These are phyloP conservation scores for Pocillopora grandis DNA, from an alignment of 92 coral and sea anemone genomes.

Conservation along the genomic window DNA sequence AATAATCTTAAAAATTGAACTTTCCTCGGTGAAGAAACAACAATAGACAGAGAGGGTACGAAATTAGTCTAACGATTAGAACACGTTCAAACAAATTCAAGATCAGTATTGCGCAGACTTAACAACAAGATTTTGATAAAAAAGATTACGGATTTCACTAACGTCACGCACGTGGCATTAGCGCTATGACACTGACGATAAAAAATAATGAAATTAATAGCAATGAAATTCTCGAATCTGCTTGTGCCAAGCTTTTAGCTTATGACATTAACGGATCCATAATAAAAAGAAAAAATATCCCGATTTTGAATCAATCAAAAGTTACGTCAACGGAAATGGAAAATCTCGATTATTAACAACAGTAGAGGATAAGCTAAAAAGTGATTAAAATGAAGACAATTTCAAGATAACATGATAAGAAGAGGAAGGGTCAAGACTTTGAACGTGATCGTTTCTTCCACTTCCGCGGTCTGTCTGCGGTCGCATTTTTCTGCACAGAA, in stretches of 20 bases:
- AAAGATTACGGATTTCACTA: background rate
- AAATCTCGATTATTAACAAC: background rate
- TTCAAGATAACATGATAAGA: background rate
- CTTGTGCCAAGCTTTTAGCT: background rate
- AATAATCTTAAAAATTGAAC: background rate
- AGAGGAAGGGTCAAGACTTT: background rate
- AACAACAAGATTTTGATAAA: slow-evolving; percentile 20
- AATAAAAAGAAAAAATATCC: background rate
- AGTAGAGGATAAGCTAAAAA: background rate
- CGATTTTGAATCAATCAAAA: background rate
- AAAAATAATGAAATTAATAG: too few relatives aligned
- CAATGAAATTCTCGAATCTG: background rate
- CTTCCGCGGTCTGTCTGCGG: too few relatives aligned
- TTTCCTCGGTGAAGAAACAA: background rate
- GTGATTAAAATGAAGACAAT: slow-evolving; percentile 2
- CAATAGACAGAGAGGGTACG: background rate
- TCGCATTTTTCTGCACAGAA: background rate
- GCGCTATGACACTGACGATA: too few relatives aligned
- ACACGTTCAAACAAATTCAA: background rate
- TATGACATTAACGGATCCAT: background rate
- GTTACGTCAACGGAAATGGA: background rate
- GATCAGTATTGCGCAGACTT: background rate
- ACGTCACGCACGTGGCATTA: background rate
- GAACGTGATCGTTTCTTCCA: background rate
- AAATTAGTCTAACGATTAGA: background rate